Conservation (phyloP, 2,888 invertebrate genomes). For the Myopa testacea region DNA sequence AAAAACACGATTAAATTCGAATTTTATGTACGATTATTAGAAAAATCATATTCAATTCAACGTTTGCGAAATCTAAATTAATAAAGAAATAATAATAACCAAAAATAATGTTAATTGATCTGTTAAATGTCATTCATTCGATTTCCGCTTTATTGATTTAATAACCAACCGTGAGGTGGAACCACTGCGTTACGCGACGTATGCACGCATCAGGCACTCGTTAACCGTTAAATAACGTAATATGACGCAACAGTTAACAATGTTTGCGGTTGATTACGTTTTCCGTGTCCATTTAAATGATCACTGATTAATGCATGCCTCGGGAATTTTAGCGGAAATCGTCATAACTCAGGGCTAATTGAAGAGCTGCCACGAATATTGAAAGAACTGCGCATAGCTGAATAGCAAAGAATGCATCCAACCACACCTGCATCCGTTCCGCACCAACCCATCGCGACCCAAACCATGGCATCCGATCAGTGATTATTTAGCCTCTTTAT, state of each 20-base stretch:
- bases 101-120: no score
- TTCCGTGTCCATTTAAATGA: slow-evolving; percentile 7
- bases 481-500: no score
- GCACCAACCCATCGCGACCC: neutral
- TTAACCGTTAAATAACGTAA: neutral
- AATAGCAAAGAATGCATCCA: slow-evolving; percentile 9
- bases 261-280: slow-evolving; percentile 50
- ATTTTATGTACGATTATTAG: no score
- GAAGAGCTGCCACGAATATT: slow-evolving; percentile 27
- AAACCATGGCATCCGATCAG: neutral
- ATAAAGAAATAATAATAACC: no score
- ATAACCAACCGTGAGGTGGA: no score
- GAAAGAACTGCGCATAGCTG: neutral
- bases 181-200: no score
- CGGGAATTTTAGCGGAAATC: slow-evolving; percentile 47
- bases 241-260: slow-evolving; percentile 32
- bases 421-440: slow-evolving; percentile 37
- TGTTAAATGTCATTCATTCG: no score
- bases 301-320: slow-evolving; percentile 14
- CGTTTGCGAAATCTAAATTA: no score
- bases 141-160: no score
- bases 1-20: no score
- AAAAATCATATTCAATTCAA: no score
- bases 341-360: slow-evolving; percentile 51
- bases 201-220: no score